phyloP scores from a whole-genome alignment of 2,888 invertebrate genomes.

The Masnerella sp. region DNA sequence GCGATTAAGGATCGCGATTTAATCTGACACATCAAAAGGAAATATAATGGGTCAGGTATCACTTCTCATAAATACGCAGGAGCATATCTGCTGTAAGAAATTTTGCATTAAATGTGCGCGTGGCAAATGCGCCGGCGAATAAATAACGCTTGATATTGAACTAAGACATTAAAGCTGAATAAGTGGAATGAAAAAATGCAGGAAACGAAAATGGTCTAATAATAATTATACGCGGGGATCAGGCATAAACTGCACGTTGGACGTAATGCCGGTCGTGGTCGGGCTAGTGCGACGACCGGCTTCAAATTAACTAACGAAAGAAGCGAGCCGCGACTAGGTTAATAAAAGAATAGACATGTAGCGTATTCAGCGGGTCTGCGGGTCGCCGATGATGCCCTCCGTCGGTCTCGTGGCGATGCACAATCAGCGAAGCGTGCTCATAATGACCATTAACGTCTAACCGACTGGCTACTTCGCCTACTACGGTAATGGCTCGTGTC shows the following conservation, averaged over 20 bases:
- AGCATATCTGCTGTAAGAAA: constrained; percentile 11
- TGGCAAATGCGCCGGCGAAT: constrained; percentile 33
- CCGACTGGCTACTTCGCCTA: constrained; percentile 70
- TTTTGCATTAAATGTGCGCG: constrained; percentile 29
- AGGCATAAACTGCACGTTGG: constrained; percentile 48
- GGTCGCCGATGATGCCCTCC: constrained; percentile 77
- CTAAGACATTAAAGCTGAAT: constrained; percentile 48
- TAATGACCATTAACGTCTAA: constrained; percentile 77
- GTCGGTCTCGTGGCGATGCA: constrained; percentile 74
- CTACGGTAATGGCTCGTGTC: constrained; percentile 75
- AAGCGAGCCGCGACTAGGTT: constrained; percentile 68
- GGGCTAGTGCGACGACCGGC: constrained; percentile 66
- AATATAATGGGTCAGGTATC: background rate
- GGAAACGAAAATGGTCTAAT: constrained; percentile 57
- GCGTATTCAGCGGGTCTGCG: constrained; percentile 72
- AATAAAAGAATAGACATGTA: constrained; percentile 71
- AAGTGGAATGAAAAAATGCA: constrained; percentile 55
- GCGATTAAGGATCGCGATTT: background rate
- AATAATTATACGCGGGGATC: constrained; percentile 52
- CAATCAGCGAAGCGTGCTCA: constrained; percentile 77
- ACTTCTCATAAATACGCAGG: constrained; percentile 21
- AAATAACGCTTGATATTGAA: constrained; percentile 50
- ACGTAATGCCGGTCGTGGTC: constrained; percentile 55
- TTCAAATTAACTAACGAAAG: constrained; percentile 75
- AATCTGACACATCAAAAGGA: constrained; percentile 1